These are phyloP conservation scores for Semaprochilodus insignis DNA, from an alignment of 2,797 vertebrate genomes.

Conservation along the genomic window DNA sequence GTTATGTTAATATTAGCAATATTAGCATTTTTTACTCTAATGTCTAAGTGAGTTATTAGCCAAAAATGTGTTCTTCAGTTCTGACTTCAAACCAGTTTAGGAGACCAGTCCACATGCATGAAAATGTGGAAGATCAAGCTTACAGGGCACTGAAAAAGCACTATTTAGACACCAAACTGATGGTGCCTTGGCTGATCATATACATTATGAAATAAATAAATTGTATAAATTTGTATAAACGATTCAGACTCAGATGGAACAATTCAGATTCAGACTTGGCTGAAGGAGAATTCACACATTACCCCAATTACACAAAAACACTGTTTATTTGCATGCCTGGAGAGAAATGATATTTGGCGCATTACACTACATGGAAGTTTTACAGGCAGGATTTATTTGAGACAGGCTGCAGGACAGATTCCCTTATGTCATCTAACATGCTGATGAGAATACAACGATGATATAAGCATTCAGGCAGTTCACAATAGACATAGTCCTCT, in stretches of 20 bases:
- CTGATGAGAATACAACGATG: neutral
- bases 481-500: neutral
- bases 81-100: no score
- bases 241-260: neutral
- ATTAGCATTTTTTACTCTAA: no score
- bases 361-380: conserved; percentile 2
- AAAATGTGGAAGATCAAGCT: no score
- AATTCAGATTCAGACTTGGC: neutral
- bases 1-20: no score
- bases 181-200: no score
- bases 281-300: neutral
- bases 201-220: no score
- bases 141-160: no score
- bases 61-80: no score
- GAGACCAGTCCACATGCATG: no score
- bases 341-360: conserved; percentile 4
- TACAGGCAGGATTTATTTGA: neutral
- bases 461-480: neutral
- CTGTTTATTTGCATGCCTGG: conserved; percentile 15
- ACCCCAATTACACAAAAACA: neutral
- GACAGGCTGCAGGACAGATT: neutral
- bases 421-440: neutral
- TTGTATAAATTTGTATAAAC: neutral
- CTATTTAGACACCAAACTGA: no score
- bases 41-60: no score